Conservation (phyloP, 2,888 invertebrate genomes). For the Drosophila dives region DNA sequence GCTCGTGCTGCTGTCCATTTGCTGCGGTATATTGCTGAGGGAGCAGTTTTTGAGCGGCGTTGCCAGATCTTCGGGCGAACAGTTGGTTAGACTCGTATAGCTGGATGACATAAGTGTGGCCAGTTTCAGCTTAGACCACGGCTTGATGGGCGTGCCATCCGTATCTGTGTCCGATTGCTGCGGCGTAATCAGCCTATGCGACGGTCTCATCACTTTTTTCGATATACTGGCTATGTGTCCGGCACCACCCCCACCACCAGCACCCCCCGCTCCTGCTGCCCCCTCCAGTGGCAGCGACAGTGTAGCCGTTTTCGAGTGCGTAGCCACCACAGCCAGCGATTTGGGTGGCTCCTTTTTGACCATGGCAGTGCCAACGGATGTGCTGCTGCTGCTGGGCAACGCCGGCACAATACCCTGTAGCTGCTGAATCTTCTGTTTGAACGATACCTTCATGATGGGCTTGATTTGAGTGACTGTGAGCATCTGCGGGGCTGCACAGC, state of each 20-base stretch:
- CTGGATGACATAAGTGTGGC: constrained; percentile 86
- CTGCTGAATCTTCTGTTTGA: constrained; percentile 87
- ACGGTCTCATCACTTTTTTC: constrained; percentile 73
- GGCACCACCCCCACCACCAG: constrained; percentile 6
- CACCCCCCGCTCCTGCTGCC: neutral
- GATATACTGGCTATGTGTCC: constrained; percentile 75
- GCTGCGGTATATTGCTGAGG: constrained; percentile 76
- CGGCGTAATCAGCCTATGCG: constrained; percentile 60
- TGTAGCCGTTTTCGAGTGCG: constrained; percentile 36
- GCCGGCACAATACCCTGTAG: constrained; percentile 83
- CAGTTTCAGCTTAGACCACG: constrained; percentile 92
- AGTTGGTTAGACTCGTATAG: constrained; percentile 83
- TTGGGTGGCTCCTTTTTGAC: constrained; percentile 82
- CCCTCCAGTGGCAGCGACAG: constrained; percentile 13
- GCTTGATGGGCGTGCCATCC: constrained; percentile 85
- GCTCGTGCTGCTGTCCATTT: constrained; percentile 39
- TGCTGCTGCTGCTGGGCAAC: constrained; percentile 12
- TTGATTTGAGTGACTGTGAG: constrained; percentile 70
- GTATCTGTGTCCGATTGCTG: constrained; percentile 83
- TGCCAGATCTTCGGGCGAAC: constrained; percentile 75
- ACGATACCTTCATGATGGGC: constrained; percentile 87
- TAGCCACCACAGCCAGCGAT: constrained; percentile 65
- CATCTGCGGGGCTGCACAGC: constrained; percentile 35
- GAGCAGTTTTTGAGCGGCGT: constrained; percentile 79
- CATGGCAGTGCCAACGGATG: constrained; percentile 79